Base-by-base conservation (phyloP, 2,797 vertebrate species). In the Harpagifer antarcticus region DNA sequence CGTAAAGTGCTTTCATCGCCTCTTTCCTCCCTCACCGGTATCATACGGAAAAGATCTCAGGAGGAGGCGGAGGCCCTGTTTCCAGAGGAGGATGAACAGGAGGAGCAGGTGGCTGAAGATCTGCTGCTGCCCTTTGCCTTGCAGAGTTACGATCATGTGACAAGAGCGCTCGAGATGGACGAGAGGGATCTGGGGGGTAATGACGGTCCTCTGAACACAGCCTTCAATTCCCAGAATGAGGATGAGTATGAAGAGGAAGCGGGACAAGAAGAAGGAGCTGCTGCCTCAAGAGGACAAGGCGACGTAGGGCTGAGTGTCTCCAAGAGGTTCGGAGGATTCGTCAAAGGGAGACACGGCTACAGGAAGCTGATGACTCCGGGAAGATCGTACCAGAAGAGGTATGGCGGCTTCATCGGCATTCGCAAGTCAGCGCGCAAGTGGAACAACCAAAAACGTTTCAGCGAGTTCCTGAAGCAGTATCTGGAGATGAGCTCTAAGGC, bases 381-480 rank as follows among this genome's bases (percentile, higher is more conserved):
- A 4, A 93, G 92, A 60, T 95, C 94, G 19, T 94, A 97, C 87
- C 97, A 99, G 94, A 99, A 99, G 91, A 91, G 98, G 27, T 99
- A 98, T 1, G 98, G 98, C 0, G 97, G 98, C 61, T 99, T 99
- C 89, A 97, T 98, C 4, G 98, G 98, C 3, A 96, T 98, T 71
- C 95, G 98, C 57, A 99, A 99, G 89, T 98, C 97, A 0, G 97
- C 97, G 58, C 95, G 97, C 74, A 99, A 99, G 91, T 96, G 98
- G 97, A 98, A 98, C 94, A 99, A 97, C 93, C 98, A 99, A 93
- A 99, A 99, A 93, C 94, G 98, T 76, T 97, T 99, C 93, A 98
- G 97, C 45, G 96, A 99, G 91, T 98, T 99, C 86, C 95, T 99
- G 89, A 96, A 96, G 95, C 97, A 99, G 93, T 99, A 99, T 87